These are phyloP conservation scores for Archips xylosteana DNA, from an alignment of 2,888 invertebrate genomes.

Conservation along the genomic window DNA sequence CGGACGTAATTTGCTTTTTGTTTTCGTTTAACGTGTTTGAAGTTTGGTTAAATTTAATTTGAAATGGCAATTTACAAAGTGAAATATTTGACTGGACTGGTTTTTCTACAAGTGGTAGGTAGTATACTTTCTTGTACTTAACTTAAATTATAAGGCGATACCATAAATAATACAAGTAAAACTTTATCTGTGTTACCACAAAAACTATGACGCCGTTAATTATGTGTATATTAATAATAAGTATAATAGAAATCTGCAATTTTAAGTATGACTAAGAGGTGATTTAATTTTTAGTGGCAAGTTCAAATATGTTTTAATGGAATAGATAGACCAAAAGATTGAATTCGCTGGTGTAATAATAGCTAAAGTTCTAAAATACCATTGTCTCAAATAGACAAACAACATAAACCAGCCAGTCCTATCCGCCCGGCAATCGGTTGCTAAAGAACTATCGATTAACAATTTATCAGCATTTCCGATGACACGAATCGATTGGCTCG, in stretches of 20 bases:
- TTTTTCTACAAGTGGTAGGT: too few species aligned
- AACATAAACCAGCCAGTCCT: slow-evolving; percentile 16
- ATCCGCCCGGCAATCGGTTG: slow-evolving; percentile 47
- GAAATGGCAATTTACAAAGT: not conserved
- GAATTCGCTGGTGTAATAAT: too few species aligned
- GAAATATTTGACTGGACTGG: not conserved
- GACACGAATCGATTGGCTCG: slow-evolving; percentile 58
- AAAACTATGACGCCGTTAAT: too few species aligned
- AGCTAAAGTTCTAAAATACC: too few species aligned
- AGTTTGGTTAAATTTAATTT: not conserved
- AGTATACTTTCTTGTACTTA: not conserved
- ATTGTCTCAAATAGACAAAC: not conserved
- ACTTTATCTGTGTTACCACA: too few species aligned
- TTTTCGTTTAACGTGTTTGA: slow-evolving; percentile 1
- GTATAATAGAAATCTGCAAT: too few species aligned
- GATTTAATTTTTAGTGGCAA: too few species aligned
- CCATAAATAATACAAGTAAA: too few species aligned
- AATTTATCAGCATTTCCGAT: slow-evolving; percentile 62
- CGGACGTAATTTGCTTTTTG: not conserved
- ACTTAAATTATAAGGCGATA: not conserved
- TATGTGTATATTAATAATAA: too few species aligned
- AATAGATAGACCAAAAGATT: too few species aligned
- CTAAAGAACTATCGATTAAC: slow-evolving; percentile 67
- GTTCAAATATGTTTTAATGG: too few species aligned
- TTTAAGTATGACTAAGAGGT: too few species aligned